Evolutionary conservation across 1,140 invertebrate genomes (phyloP), one percentile per base, ranked within the genome.

Genomic region (Brachionus paranguensis): DNA sequence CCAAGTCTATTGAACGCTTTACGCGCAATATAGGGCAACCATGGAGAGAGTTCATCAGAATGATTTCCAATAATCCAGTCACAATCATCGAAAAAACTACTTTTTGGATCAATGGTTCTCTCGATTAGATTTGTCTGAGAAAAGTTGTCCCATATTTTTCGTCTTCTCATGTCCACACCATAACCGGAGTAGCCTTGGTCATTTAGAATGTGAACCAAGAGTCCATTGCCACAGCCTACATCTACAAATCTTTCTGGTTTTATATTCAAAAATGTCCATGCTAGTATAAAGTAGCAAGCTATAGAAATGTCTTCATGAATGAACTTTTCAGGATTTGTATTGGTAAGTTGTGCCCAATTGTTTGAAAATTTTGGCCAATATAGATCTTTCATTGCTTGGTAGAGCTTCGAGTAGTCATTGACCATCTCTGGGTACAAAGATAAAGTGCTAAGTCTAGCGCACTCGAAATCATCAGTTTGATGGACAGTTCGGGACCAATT

Each of bases 1-100:
- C 41, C 12, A 65, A 14, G 29, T 53, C 64, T 83, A 29, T 78
- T 55, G 24, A 29, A 84, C 43, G 37, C n/a, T 90, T 90, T 92
- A 0, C 94, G 92, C 47, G 96, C 94, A 83, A 99, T 93, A 1
- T 98, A 93, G 45, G 97, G 96, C 86, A 99, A 93, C 96, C 97
- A 99, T 6, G 97, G 96, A 37, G 96, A 98, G 6, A 99, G 89
- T 88, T 99, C 97, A 91, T 99, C 97, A 53, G 96, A 97, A 91
- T 99, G 97, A 91, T 99, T 99, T 55, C 97, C 97, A 89, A 99
- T 96, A 12, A 99, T 89, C 95, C 96, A 99, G 88, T 97, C 94
- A 53, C 90, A 91, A 24, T 93, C 91, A 27, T 64, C 74, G 27
- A 29, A 78, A 41, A 41, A 83, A 41, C 70, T 17, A 68, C 55